Evolutionary conservation across 2,888 invertebrate species (phyloP), one percentile per base, ranked within the genome.

Genomic region (Timandra comae): DNA sequence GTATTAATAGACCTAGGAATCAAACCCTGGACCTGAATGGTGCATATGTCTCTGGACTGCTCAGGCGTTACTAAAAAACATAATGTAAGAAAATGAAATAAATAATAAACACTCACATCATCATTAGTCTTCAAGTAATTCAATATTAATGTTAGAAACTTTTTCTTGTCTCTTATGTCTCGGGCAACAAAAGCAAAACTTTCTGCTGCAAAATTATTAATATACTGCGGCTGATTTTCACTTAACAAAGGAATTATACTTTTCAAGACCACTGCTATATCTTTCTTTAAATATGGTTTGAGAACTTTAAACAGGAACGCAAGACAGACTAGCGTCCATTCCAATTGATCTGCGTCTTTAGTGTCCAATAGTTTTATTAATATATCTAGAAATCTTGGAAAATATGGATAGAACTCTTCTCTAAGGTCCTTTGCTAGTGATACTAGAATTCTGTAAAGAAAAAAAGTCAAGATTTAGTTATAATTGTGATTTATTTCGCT

Each of bases 161-260:
- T 88, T 16, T 90, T 88, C 54, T 91, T 93, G 54, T 97, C 93
- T 49, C 90, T 91, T 7, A 95, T 91, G 86, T 96, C 96, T 46
- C 98, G 87, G 2, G 96, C 93, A 1, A 99, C 92, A 86, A 96
- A 98, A 0, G 98, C 94, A 87, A 98, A 98, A 73, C 97, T 95
- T 78, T 98, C 97, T 0, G 97, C 96, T 3, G 98, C 97, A 88
- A 98, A 99, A 60, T 93, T 93, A 49, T 94, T 92, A 11, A 98
- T 91, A 63, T 97, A 96, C 41, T 90, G 89, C 12, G 95, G 94
- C 55, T 91, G 91, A n/a, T 86, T 82, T 30, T 91, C 91, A 50
- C 92, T 91, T 21, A 98, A 71, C 3, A 98, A 76, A 0, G 95
- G 94, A 20, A 94, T 67, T 5, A 95, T 87, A 27, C 89, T 86